Conservation (phyloP, 2,888 invertebrate genomes). For the Ptilodon capucinus region DNA sequence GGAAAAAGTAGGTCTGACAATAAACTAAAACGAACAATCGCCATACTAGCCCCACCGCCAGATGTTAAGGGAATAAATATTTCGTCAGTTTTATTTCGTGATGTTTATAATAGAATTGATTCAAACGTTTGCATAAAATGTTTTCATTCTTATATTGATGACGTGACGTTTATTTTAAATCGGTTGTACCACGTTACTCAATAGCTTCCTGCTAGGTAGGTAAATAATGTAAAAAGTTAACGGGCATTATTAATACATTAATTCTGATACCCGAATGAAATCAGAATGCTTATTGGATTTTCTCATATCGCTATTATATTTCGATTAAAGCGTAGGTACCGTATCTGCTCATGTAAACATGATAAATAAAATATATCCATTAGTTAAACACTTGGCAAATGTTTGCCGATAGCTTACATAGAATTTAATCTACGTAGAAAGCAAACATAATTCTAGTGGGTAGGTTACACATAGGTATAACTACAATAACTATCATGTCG, state of each 20-base stretch:
- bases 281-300: not conserved
- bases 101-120: conserved; percentile 19
- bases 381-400: not conserved
- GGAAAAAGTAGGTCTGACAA: conserved; percentile 16
- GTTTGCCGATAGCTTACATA: not conserved
- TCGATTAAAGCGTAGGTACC: not conserved
- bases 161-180: conserved; percentile 4
- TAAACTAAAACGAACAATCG: conserved; percentile 14
- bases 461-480: too few relatives aligned
- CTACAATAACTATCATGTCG: too few relatives aligned
- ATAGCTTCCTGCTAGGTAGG: too few relatives aligned
- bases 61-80: conserved; percentile 36
- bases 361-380: not conserved
- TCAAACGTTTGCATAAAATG: conserved; percentile 12
- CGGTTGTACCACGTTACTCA: not conserved
- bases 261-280: not conserved
- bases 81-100: conserved; percentile 29
- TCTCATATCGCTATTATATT: not conserved
- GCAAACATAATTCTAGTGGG: not conserved
- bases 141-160: conserved; percentile 14
- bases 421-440: too few relatives aligned
- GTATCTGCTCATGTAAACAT: not conserved
- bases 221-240: not conserved
- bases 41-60: conserved; percentile 12
- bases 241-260: not conserved